Percentiles rank a stretch among this genome's conserved stretches.
These are phyloP conservation scores for Agelaius phoeniceus DNA, from an alignment of 2,113 vertebrate genomes.

Conservation along the genomic window DNA sequence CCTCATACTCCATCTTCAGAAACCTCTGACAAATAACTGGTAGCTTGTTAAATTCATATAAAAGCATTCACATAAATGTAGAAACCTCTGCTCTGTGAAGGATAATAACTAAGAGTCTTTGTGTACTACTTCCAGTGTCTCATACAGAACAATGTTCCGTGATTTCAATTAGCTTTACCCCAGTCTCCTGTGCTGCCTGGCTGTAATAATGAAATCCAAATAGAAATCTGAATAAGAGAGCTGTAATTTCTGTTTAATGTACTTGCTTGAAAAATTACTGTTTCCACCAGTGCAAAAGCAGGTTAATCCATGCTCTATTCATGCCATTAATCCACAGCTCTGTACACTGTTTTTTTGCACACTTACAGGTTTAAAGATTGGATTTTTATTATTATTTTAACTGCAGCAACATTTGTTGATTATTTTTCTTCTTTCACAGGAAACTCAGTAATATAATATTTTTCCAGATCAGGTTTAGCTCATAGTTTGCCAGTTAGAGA, in stretches of 20 bases:
- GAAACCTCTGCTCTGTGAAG: background rate
- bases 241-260: background rate
- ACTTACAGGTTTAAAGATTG: background rate
- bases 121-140: background rate
- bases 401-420: background rate
- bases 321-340: background rate
- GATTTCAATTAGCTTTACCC: background rate
- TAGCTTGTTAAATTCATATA: background rate
- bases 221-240: background rate
- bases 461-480: background rate
- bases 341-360: background rate
- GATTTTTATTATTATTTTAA: background rate
- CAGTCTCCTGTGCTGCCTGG: background rate
- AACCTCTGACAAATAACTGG: background rate
- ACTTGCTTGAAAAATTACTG: background rate
- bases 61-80: background rate
- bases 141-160: background rate
- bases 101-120: background rate
- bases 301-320: background rate
- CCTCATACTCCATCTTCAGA: rapidly evolving
- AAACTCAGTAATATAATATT: background rate
- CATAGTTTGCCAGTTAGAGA: background rate
- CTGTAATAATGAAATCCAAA: background rate
- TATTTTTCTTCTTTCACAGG: background rate
- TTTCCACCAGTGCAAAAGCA: background rate